Percentiles rank a stretch among this genome's conserved stretches.
Evolutionary conservation across 1,140 invertebrate genomes (phyloP).

Genomic region (Macrostomum lignano): DNA sequence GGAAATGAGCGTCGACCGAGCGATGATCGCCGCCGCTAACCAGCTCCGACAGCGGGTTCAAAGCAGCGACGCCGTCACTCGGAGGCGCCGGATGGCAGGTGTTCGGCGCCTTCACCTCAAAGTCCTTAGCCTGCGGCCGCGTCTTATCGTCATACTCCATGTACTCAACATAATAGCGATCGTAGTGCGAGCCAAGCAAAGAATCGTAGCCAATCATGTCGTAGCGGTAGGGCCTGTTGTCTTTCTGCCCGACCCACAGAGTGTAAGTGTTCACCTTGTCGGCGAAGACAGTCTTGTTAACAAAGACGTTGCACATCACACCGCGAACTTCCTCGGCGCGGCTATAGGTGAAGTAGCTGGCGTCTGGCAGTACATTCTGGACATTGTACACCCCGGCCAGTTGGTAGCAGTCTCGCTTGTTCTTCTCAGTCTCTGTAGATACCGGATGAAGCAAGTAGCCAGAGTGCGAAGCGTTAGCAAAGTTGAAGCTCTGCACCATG

Average conservation of each 20-base stretch:
- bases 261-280: slow-evolving; percentile 59
- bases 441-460: too few relatives aligned
- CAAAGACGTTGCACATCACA: slow-evolving; percentile 41
- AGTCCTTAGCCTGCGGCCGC: slow-evolving; percentile 38
- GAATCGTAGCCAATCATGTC: slow-evolving; percentile 74
- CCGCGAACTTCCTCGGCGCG: slow-evolving; percentile 10
- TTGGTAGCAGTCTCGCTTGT: slow-evolving; percentile 48
- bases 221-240: slow-evolving; percentile 32
- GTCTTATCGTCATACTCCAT: slow-evolving; percentile 37
- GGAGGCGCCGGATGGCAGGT: too few relatives aligned
- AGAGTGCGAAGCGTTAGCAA: too few relatives aligned
- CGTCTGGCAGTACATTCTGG: slow-evolving; percentile 39
- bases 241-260: slow-evolving; percentile 33
- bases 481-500: slow-evolving; percentile 24
- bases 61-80: too few relatives aligned
- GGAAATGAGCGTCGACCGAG: slow-evolving; percentile 5
- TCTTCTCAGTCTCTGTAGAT: slow-evolving; percentile 30
- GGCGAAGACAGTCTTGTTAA: slow-evolving; percentile 35
- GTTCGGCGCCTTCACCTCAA: too few relatives aligned
- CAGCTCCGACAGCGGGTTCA: too few relatives aligned
- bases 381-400: slow-evolving; percentile 42
- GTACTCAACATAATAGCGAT: slow-evolving; percentile 69
- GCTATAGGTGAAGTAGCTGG: too few relatives aligned
- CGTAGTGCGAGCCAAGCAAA: slow-evolving; percentile 67
- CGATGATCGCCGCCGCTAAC: too few relatives aligned